A percentile compares a stretch with the other conserved stretches of the same genome.
These are phyloP conservation scores for Scelioninae gen. 1 DNA, from an alignment of 2,888 invertebrate genomes.

Conservation along the genomic window DNA sequence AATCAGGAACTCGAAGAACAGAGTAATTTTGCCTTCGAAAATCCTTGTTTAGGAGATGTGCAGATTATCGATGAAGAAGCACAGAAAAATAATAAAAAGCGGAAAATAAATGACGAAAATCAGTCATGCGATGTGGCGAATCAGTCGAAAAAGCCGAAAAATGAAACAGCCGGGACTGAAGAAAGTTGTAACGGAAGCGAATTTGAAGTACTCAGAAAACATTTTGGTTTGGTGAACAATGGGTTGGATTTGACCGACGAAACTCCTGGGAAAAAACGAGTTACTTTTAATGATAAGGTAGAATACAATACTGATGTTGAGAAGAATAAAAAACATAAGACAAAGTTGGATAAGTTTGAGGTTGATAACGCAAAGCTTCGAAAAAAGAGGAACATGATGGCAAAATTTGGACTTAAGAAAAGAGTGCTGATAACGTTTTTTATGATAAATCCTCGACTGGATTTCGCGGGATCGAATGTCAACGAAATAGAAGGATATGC, in stretches of 20 bases:
- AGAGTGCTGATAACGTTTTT: constrained; percentile 77
- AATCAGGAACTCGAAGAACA: constrained; percentile 59
- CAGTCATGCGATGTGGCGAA: constrained; percentile 55
- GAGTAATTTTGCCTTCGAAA: constrained; percentile 60
- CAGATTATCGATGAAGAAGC: constrained; percentile 39
- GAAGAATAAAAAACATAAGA: constrained; percentile 75
- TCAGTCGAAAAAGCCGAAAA: constrained; percentile 74
- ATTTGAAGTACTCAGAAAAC: constrained; percentile 77
- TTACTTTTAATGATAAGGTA: constrained; percentile 81
- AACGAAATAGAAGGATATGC: constrained; percentile 81
- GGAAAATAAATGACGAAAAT: constrained; percentile 47
- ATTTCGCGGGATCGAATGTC: constrained; percentile 81
- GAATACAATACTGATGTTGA: constrained; percentile 78
- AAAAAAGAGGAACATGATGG: constrained; percentile 12
- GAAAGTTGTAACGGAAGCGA: constrained; percentile 71
- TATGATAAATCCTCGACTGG: constrained; percentile 73
- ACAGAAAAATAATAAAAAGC: constrained; percentile 33
- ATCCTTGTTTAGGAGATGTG: constrained; percentile 50
- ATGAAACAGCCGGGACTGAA: constrained; percentile 28
- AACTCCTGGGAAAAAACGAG: constrained; percentile 77
- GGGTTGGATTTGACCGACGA: constrained; percentile 81
- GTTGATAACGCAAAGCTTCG: constrained; percentile 76
- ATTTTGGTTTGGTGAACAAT: constrained; percentile 78
- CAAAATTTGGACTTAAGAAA: constrained; percentile 69
- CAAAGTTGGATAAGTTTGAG: constrained; percentile 80